Evolutionary conservation across 1,140 invertebrate genomes (phyloP).

Genomic region (Samia ricini): DNA sequence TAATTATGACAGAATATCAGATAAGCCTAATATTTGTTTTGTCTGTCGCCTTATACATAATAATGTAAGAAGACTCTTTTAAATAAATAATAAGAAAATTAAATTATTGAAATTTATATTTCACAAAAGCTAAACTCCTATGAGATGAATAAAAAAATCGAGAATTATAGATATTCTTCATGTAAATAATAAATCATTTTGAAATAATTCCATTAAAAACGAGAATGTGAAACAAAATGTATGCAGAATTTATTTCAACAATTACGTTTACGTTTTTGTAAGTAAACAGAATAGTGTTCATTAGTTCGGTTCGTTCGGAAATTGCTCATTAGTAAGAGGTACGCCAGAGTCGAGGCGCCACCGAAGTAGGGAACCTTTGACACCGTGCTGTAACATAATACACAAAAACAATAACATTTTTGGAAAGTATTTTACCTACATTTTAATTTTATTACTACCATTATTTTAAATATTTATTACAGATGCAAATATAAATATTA

Average conservation of each 20-base stretch:
- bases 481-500: too few relatives aligned
- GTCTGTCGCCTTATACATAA: too few relatives aligned
- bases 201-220: background rate
- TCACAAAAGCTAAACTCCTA: background rate
- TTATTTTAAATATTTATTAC: too few relatives aligned
- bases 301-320: conserved; percentile 50
- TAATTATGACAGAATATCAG: too few relatives aligned
- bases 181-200: background rate
- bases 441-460: too few relatives aligned
- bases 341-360: conserved; percentile 21
- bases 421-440: too few relatives aligned
- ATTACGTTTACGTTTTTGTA: conserved; percentile 2
- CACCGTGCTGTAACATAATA: conserved; percentile 21
- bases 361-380: conserved; percentile 22
- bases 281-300: conserved; percentile 32
- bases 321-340: conserved; percentile 55
- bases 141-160: background rate
- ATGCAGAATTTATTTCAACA: background rate
- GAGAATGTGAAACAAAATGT: background rate
- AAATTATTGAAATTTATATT: too few relatives aligned
- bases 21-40: too few relatives aligned
- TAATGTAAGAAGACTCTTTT: too few relatives aligned
- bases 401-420: too few relatives aligned
- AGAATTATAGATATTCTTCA: too few relatives aligned
- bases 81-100: too few relatives aligned